Evolutionary conservation across 2,888 invertebrate genomes (phyloP).

Genomic region (Philaethria dido): DNA sequence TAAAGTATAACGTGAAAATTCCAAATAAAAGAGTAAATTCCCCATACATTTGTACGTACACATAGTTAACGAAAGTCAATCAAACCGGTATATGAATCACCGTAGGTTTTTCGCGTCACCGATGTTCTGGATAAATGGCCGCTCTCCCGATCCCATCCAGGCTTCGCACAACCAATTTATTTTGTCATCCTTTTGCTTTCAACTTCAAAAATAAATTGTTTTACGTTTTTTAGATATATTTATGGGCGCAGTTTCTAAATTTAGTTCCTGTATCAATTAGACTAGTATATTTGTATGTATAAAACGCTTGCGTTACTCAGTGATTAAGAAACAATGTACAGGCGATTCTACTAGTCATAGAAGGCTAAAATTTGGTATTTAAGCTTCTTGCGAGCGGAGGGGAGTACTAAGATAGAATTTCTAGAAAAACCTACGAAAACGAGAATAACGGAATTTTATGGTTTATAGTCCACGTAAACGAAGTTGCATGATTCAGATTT

Average conservation of each 20-base stretch:
- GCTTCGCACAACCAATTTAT: constrained; percentile 23
- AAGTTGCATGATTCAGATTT: too few relatives aligned
- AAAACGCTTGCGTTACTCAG: too few relatives aligned
- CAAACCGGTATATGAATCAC: constrained; percentile 19
- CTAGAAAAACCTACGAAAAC: too few relatives aligned
- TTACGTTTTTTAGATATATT: constrained; percentile 16
- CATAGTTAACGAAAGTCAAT: constrained; percentile 26
- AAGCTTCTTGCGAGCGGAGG: too few relatives aligned
- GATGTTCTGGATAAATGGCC: constrained; percentile 27
- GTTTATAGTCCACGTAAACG: too few relatives aligned
- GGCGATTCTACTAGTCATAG: too few relatives aligned
- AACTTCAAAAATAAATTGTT: constrained; percentile 30
- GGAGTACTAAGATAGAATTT: too few relatives aligned
- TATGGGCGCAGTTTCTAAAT: not conserved
- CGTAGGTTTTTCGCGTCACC: constrained; percentile 31
- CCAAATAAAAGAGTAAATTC: not conserved
- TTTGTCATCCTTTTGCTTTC: constrained; percentile 28
- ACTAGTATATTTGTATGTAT: not conserved
- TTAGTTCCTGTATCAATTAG: constrained; percentile 1
- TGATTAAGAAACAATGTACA: too few relatives aligned
- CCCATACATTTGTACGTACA: not conserved
- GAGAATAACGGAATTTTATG: too few relatives aligned
- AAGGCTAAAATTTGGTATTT: too few relatives aligned
- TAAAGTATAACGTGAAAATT: too few relatives aligned
- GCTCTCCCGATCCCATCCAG: constrained; percentile 8